Evolutionary conservation across 2,797 vertebrate species (phyloP).

Genomic region (Sebastes aleutianus): DNA sequence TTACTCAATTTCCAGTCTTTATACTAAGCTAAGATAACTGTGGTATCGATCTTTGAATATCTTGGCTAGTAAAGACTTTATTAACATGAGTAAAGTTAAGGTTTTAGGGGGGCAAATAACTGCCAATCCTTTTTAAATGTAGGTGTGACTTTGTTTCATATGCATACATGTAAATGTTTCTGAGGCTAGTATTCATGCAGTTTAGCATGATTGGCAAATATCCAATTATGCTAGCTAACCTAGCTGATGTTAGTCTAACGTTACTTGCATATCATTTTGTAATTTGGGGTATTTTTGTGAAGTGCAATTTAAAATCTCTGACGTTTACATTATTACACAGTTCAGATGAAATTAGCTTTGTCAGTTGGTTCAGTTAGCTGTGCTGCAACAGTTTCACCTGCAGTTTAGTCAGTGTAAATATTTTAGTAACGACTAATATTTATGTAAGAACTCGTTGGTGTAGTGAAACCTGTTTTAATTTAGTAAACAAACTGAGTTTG

Average conservation of each 20-base stretch:
- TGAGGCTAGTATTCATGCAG: not conserved
- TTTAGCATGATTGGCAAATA: not conserved
- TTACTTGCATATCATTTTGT: not conserved
- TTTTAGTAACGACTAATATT: not conserved
- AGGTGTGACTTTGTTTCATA: not conserved
- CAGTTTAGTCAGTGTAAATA: not conserved
- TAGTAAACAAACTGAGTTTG: not conserved
- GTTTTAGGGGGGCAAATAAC: not conserved
- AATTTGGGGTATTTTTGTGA: not conserved
- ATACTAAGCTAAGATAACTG: not conserved
- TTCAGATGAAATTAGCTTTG: not conserved
- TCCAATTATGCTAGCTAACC: not conserved
- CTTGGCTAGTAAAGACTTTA: not conserved
- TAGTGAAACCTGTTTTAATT: not conserved
- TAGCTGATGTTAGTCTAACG: not conserved
- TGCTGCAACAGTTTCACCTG: not conserved
- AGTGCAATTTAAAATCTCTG: not conserved
- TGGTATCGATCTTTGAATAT: not conserved
- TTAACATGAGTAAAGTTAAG: fast-evolving
- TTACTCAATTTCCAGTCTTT: not conserved
- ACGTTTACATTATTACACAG: not conserved
- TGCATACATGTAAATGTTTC: not conserved
- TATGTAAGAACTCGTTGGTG: not conserved
- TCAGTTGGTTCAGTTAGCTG: not conserved
- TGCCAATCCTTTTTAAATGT: not conserved